A percentile compares a stretch with the other conserved stretches of the same genome.
Evolutionary conservation across 1,140 invertebrate species (phyloP).

Genomic region (Caerostris extrusa): DNA sequence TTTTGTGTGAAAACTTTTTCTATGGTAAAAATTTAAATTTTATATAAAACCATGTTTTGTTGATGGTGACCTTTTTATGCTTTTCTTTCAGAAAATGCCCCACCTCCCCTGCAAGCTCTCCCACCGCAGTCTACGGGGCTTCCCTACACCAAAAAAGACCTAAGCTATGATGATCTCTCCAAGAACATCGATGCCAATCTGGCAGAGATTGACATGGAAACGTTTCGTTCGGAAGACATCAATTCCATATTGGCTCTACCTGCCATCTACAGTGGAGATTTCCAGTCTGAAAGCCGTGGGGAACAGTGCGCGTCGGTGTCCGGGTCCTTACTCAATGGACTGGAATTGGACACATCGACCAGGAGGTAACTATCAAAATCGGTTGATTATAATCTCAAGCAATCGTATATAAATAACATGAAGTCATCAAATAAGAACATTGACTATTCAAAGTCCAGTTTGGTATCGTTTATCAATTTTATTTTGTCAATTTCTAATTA

Average conservation of each 20-base stretch:
- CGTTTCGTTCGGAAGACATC: constrained; percentile 94
- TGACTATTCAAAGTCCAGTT: too few relatives aligned
- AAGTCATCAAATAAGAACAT: too few relatives aligned
- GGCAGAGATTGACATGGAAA: constrained; percentile 96
- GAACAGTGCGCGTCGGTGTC: constrained; percentile 91
- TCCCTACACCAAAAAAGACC: constrained; percentile 80
- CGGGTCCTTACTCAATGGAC: constrained; percentile 89
- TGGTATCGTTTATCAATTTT: too few relatives aligned
- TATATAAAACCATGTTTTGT: too few relatives aligned
- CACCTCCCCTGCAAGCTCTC: constrained; percentile 51
- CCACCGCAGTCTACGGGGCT: constrained; percentile 43
- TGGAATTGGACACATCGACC: constrained; percentile 89
- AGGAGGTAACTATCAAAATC: constrained; percentile 79
- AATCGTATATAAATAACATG: too few relatives aligned
- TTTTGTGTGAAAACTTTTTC: too few relatives aligned
- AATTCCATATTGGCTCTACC: constrained; percentile 87
- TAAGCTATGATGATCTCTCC: constrained; percentile 91
- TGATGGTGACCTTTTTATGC: too few relatives aligned
- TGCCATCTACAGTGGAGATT: constrained; percentile 77
- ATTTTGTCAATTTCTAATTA: too few relatives aligned
- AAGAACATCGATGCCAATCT: constrained; percentile 94
- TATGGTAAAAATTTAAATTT: too few relatives aligned
- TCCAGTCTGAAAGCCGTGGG: constrained; percentile 85
- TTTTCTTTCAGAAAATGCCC: constrained; percentile 48
- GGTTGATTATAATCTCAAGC: too few relatives aligned